Conservation (phyloP, 2,113 vertebrate genomes). For the Nannospalax galili region DNA sequence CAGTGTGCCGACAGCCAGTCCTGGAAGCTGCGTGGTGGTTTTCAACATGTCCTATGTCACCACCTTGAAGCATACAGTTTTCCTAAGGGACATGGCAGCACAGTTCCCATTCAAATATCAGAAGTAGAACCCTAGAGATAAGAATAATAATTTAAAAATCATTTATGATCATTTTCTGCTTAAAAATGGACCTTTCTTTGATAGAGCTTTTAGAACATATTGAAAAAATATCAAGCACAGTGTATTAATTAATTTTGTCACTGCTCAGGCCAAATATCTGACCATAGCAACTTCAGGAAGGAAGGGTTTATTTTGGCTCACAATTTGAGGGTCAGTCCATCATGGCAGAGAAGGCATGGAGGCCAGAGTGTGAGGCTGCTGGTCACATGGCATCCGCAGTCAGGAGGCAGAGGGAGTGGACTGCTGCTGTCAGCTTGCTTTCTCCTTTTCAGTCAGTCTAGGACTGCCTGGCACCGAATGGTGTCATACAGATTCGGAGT, state of each 20-base stretch:
- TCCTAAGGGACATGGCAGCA: background rate
- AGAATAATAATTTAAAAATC: background rate
- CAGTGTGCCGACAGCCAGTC: background rate
- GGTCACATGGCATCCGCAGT: background rate
- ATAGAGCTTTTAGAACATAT: conserved; percentile 23
- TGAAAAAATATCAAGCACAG: background rate
- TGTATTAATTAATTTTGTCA: background rate
- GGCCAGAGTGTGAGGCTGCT: background rate
- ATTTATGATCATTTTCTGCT: background rate
- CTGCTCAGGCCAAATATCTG: background rate
- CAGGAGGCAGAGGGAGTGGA: background rate
- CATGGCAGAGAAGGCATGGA: background rate
- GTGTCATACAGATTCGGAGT: background rate
- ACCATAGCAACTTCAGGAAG: background rate
- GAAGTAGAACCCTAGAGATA: background rate
- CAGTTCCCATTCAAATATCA: background rate
- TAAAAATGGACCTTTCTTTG: background rate
- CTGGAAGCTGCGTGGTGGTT: background rate
- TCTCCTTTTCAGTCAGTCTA: background rate
- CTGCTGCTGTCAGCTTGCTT: background rate
- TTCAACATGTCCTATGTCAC: background rate
- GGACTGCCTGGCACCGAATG: background rate
- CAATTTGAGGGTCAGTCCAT: background rate
- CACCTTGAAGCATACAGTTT: background rate
- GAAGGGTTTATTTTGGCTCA: background rate